phyloP scores from a whole-genome alignment of 2,113 vertebrate genomes.

The Myiozetetes cayanensis region DNA sequence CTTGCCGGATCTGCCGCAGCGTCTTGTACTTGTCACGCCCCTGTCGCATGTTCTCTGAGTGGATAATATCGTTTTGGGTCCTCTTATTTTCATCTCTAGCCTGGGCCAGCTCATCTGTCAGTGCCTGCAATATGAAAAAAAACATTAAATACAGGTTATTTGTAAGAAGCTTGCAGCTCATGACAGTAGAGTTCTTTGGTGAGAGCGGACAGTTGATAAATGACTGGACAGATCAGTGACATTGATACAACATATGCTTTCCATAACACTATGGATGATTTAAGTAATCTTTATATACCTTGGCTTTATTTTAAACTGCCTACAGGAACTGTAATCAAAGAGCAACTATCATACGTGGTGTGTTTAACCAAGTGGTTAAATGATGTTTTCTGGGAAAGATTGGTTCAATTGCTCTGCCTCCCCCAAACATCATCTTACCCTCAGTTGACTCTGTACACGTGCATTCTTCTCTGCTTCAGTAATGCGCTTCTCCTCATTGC shows the following conservation, averaged over 20 bases:
- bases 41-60: slow-evolving; percentile 85
- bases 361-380: background rate
- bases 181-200: background rate
- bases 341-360: background rate
- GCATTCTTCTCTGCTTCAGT: slow-evolving; percentile 95
- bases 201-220: background rate
- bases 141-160: background rate
- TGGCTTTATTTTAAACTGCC: background rate
- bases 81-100: slow-evolving; percentile 89
- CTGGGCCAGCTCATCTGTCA: slow-evolving; percentile 90
- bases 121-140: slow-evolving; percentile 59
- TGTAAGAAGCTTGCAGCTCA: background rate
- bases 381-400: background rate
- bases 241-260: fast-evolving
- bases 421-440: slow-evolving; percentile 73
- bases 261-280: background rate
- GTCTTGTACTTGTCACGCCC: slow-evolving; percentile 98
- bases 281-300: background rate
- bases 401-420: background rate
- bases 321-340: background rate
- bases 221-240: background rate
- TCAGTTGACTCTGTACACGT: slow-evolving; percentile 89
- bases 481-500: slow-evolving; percentile 86
- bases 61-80: slow-evolving; percentile 91
- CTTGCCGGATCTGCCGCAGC: slow-evolving; percentile 91